Evolutionary conservation across 2,113 vertebrate species (phyloP).

Genomic region (Ageneiosus marmoratus): DNA sequence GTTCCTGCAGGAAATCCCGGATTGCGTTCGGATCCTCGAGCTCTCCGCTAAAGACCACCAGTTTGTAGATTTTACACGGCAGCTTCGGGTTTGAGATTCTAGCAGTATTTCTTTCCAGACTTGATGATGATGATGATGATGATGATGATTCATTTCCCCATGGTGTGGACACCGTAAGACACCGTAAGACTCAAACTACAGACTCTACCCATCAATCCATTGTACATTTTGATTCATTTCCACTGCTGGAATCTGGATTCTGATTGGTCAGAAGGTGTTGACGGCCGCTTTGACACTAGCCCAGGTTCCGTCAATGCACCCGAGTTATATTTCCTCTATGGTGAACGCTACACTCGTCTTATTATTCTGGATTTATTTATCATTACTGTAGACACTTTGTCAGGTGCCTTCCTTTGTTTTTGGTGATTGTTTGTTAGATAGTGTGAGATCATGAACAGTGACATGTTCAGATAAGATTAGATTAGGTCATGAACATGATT

Average conservation of each 20-base stretch:
- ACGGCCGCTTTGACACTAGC: background rate
- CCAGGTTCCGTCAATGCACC: background rate
- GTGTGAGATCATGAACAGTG: background rate
- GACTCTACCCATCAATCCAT: background rate
- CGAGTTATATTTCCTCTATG: background rate
- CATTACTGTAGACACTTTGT: background rate
- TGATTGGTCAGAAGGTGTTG: background rate
- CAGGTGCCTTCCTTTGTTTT: background rate
- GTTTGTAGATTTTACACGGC: constrained; percentile 86
- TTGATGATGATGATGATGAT: no score
- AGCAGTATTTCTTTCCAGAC: background rate
- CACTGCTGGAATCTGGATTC: background rate
- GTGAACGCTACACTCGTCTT: background rate
- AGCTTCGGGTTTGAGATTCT: constrained; percentile 86
- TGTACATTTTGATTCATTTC: background rate
- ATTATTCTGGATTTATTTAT: background rate
- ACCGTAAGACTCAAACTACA: background rate
- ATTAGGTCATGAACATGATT: background rate
- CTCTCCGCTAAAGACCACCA: constrained; percentile 83
- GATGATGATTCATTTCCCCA: background rate
- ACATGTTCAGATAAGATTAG: background rate
- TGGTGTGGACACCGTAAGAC: background rate
- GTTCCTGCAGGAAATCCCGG: constrained; percentile 83
- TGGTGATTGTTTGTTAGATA: background rate
- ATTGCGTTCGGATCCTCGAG: constrained; percentile 86